phyloP scores from a whole-genome alignment of 2,797 vertebrate species.

The Steatocranus sp. region DNA sequence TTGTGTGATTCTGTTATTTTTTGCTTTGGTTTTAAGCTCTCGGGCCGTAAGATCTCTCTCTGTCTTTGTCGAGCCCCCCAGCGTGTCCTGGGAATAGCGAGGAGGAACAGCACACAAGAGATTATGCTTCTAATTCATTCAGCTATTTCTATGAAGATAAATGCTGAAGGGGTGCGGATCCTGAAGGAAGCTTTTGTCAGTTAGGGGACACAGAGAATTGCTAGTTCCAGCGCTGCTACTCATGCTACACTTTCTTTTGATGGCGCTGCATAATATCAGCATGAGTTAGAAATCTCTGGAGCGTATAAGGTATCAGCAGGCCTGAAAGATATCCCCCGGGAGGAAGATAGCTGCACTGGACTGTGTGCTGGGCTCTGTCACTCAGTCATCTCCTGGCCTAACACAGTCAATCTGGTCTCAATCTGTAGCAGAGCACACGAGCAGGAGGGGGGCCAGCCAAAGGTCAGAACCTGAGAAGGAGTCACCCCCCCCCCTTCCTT shows the following conservation, averaged over 20 bases:
- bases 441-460: conserved; percentile 48
- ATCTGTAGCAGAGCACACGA: conserved; percentile 55
- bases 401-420: conserved; percentile 64
- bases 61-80: conserved; percentile 31
- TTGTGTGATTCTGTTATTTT: conserved; percentile 60
- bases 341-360: conserved; percentile 15
- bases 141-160: conserved; percentile 45
- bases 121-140: conserved; percentile 32
- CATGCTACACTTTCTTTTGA: neutral
- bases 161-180: conserved; percentile 26
- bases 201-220: neutral
- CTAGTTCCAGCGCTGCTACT: neutral
- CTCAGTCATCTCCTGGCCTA: conserved; percentile 41
- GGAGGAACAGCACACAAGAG: conserved; percentile 30
- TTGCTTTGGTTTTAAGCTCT: conserved; percentile 31
- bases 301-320: conserved; percentile 15
- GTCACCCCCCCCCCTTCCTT: conserved; percentile 15
- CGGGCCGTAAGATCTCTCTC: conserved; percentile 31
- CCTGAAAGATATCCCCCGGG: neutral
- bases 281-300: conserved; percentile 27
- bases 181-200: neutral
- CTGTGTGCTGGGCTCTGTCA: conserved; percentile 45
- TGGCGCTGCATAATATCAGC: conserved; percentile 8
- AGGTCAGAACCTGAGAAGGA: conserved; percentile 65
- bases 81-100: conserved; percentile 45